Conservation (phyloP, 2,888 invertebrate species). For the Cordilura impudica region DNA sequence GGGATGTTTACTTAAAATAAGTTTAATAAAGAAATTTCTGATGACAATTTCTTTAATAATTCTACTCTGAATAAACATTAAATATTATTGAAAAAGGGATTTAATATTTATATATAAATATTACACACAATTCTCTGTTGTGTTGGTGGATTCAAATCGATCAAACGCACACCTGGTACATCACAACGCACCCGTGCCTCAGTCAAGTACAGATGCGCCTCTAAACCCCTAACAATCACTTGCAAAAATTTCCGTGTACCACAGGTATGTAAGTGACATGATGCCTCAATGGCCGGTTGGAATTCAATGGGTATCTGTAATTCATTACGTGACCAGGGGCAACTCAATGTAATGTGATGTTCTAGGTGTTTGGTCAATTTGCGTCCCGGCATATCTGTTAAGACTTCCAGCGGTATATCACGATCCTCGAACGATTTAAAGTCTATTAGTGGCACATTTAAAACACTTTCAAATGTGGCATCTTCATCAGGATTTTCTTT, state of each 20-base stretch:
- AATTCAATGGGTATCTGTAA: constrained; percentile 88
- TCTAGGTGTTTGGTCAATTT: constrained; percentile 85
- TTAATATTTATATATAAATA: background rate
- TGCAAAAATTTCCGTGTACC: constrained; percentile 91
- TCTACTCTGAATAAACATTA: background rate
- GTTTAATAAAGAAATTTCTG: background rate
- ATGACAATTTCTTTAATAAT: background rate
- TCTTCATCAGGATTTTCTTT: constrained; percentile 64
- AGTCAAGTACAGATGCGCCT: constrained; percentile 79
- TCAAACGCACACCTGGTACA: constrained; percentile 81
- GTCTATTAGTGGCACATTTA: constrained; percentile 80
- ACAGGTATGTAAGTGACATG: constrained; percentile 90
- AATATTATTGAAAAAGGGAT: background rate
- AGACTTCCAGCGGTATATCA: constrained; percentile 82
- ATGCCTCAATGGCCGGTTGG: constrained; percentile 88
- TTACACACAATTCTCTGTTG: constrained; percentile 80
- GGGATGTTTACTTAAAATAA: too few relatives aligned
- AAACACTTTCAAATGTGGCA: constrained; percentile 69
- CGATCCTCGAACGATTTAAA: constrained; percentile 84
- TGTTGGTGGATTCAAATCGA: constrained; percentile 83
- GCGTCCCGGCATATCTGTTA: constrained; percentile 87
- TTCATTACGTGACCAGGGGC: constrained; percentile 88
- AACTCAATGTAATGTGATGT: constrained; percentile 87
- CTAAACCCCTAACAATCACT: constrained; percentile 83
- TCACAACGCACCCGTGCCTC: constrained; percentile 81